Conservation (phyloP, 2,113 vertebrate species). For the Athene cunicularia region DNA sequence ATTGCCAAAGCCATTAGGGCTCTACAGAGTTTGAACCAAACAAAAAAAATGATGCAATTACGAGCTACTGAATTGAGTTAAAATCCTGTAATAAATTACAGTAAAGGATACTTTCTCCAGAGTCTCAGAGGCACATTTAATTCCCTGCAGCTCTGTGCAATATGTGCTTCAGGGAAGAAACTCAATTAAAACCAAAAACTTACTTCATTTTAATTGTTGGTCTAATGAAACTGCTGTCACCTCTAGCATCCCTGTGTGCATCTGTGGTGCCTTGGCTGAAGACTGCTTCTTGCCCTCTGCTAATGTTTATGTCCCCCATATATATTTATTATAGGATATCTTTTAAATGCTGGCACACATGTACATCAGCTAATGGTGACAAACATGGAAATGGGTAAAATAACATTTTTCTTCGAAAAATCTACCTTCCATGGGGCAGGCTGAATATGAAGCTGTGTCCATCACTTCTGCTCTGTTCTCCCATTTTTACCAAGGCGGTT, state of each 20-base stretch:
- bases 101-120: neutral
- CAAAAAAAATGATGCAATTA: constrained; percentile 40
- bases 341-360: neutral
- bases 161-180: neutral
- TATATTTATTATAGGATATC: neutral
- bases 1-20: constrained; percentile 38
- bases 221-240: neutral
- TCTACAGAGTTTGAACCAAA: neutral
- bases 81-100: constrained; percentile 22
- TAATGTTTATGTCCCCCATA: neutral
- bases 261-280: accelerated
- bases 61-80: constrained; percentile 1
- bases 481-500: neutral
- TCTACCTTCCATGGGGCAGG: accelerated
- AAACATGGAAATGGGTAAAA: neutral
- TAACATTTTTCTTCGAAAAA: neutral
- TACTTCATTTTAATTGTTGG: constrained; percentile 11
- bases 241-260: accelerated
- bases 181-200: constrained; percentile 23
- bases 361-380: neutral
- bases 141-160: neutral
- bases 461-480: neutral
- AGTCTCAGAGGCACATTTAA: neutral
- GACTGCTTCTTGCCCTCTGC: neutral
- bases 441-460: neutral